Base-by-base conservation (phyloP, 2,888 invertebrate genomes). In the Patella pellucida region DNA sequence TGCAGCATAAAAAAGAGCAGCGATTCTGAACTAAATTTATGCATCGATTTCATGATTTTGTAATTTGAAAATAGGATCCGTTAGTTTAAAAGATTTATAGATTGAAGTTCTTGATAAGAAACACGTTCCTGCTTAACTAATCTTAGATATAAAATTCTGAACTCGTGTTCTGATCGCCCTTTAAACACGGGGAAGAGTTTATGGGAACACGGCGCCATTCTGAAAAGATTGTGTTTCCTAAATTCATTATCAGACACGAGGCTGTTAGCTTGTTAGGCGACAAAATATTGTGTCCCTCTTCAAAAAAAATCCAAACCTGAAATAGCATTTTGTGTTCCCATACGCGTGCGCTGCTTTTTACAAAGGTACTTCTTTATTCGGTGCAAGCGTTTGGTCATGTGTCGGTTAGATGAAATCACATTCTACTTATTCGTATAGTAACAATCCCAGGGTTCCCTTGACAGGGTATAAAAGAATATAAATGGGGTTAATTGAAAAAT, bases 271-370 rank as follows among this genome's bases (percentile, higher is more conserved):
- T 76, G 71, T 72, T 69, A 72, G 31, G 71, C 70, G 69, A 71
- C 50, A 73, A 71, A 69, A 69, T 71, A 76, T 73, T 76, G 76
- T 76, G 71, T 71, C 19, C 62, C 23, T 23, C 23, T 62, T 19
- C 19, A 62, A 23, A 62, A 12, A 62, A 62, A 62, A 62, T 23
- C 19, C 23, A 62, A 19, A 62, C 23, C 62, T 23, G 62, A 23
- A 62, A 62, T 23, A 23, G 23, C 14, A 11, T 19, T 62, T 23
- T 62, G 19, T 62, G 19, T 62, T 62, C 19, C 62, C 23, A 23
- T 23, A 23, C 62, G 23, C 62, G 62, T 62, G 62, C 15, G 11
- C 23, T 23, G 19, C 19, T 62, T 11, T 62, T 62, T 23, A 62
- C 23, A 62, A 62, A 62, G 62, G 23, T 62, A 62, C 62, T 62